Percentiles rank a stretch among this genome's conserved stretches.
Evolutionary conservation across 2,113 vertebrate genomes (phyloP).

Genomic region (Poecilia latipinna): DNA sequence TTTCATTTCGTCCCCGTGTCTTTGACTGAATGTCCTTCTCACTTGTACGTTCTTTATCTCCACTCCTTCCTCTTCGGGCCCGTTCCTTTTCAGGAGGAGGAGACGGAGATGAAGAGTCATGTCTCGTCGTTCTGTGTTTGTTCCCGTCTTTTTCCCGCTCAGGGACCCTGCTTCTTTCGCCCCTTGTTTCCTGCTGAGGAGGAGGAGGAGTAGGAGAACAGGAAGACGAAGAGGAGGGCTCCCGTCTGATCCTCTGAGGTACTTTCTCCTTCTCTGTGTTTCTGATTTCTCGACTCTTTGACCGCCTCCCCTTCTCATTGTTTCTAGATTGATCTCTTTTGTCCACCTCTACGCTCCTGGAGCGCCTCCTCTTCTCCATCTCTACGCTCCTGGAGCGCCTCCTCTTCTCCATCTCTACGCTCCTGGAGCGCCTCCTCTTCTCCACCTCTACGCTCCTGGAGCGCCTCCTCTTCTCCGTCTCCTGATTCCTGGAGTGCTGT

Average conservation of each 20-base stretch:
- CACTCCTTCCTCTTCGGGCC: constrained; percentile 41
- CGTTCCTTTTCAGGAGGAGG: constrained; percentile 63
- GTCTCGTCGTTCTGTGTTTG: constrained; percentile 49
- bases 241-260: constrained; percentile 52
- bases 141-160: constrained; percentile 44
- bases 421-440: constrained; percentile 6
- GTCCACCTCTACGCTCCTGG: constrained; percentile 30
- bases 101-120: constrained; percentile 62
- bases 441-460: neutral
- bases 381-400: constrained; percentile 30
- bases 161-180: constrained; percentile 32
- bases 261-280: constrained; percentile 45
- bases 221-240: constrained; percentile 60
- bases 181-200: constrained; percentile 41
- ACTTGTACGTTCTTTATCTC: constrained; percentile 49
- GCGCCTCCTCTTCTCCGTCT: constrained; percentile 6
- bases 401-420: constrained; percentile 4
- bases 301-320: constrained; percentile 21
- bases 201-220: constrained; percentile 52
- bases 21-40: constrained; percentile 33
- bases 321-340: neutral
- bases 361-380: constrained; percentile 19
- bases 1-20: constrained; percentile 7
- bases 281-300: constrained; percentile 41
- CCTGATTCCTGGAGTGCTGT: constrained; percentile 13